These are phyloP conservation scores for Stenodema calcarata DNA, from an alignment of 2,888 invertebrate species.

Conservation along the genomic window DNA sequence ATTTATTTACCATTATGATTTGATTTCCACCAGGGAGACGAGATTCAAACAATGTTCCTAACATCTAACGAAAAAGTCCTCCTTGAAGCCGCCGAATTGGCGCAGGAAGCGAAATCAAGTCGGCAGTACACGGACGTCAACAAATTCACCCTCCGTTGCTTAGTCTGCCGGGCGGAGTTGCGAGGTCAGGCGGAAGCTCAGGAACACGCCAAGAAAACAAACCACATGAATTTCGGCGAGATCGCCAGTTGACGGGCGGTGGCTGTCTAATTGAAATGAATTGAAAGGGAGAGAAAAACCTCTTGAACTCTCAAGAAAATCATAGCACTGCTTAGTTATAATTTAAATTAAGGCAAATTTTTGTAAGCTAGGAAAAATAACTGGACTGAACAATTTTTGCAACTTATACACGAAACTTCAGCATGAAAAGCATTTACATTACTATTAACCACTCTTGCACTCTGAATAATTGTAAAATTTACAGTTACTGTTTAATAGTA, in stretches of 20 bases:
- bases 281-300: not conserved
- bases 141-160: conserved; percentile 84
- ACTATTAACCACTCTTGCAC: too few species aligned
- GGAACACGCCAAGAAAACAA: conserved; percentile 82
- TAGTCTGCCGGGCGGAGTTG: conserved; percentile 77
- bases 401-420: too few species aligned
- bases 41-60: conserved; percentile 81
- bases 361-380: too few species aligned
- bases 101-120: conserved; percentile 85
- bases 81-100: conserved; percentile 82
- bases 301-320: not conserved
- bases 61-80: conserved; percentile 75
- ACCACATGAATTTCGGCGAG: conserved; percentile 82
- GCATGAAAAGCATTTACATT: too few species aligned
- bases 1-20: not conserved
- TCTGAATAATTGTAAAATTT: too few species aligned
- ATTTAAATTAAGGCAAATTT: not conserved
- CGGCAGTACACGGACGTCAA: conserved; percentile 90
- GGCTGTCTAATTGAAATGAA: not conserved
- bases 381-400: too few species aligned
- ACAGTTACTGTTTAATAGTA: too few species aligned
- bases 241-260: conserved; percentile 62
- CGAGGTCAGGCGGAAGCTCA: conserved; percentile 84
- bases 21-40: conserved; percentile 65
- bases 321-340: not conserved